Conservation (phyloP, 2,888 invertebrate genomes). For the Aspidapion aeneum region DNA sequence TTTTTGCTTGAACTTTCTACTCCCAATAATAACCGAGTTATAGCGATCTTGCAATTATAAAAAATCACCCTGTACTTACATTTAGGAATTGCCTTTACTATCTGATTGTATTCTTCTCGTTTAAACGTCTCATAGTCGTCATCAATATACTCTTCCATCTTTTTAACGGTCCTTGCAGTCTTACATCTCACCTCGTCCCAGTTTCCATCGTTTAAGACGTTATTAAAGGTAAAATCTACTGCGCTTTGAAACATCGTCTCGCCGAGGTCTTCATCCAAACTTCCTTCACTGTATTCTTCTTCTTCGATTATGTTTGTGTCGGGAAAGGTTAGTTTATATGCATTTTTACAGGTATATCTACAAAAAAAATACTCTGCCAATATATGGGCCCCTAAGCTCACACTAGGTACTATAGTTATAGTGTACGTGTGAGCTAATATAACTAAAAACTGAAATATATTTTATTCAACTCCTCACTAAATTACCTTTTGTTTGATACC, state of each 20-base stretch:
- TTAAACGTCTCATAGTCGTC: constrained; percentile 26
- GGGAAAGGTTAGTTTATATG: constrained; percentile 17
- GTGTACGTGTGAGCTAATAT: too few relatives aligned
- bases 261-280: constrained; percentile 1
- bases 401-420: too few relatives aligned
- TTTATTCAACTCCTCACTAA: too few relatives aligned
- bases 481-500: too few relatives aligned
- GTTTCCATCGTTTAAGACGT: constrained; percentile 12
- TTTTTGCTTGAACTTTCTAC: too few relatives aligned
- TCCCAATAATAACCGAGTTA: too few relatives aligned
- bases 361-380: too few relatives aligned
- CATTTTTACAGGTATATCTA: neutral
- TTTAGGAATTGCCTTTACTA: neutral
- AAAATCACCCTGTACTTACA: neutral
- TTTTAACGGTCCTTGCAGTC: constrained; percentile 26
- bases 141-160: constrained; percentile 31
- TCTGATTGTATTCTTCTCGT: constrained; percentile 21
- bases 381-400: too few relatives aligned
- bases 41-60: too few relatives aligned
- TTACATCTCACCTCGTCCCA: constrained; percentile 23
- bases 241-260: constrained; percentile 18
- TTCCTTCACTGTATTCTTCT: neutral
- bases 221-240: constrained; percentile 13
- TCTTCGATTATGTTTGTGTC: neutral
- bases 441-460: too few relatives aligned